Conservation (phyloP, 2,797 vertebrate species). For the Neomorphus geoffroyi region DNA sequence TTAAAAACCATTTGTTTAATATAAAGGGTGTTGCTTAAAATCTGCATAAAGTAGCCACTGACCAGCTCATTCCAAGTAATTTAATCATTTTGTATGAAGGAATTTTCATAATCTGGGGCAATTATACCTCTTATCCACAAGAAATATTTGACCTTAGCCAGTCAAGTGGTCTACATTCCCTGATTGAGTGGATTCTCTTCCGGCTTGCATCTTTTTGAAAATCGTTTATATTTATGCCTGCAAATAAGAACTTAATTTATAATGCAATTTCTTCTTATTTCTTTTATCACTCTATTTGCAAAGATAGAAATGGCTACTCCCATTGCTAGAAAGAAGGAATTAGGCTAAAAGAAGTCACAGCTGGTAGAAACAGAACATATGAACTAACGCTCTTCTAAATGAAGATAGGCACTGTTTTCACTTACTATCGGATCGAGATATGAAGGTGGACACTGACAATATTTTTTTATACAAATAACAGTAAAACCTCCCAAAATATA, state of each 20-base stretch:
- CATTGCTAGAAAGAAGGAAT: neutral
- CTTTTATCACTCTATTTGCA: neutral
- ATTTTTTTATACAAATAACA: neutral
- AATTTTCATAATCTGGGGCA: neutral
- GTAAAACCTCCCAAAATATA: neutral
- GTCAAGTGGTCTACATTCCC: neutral
- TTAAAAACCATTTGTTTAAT: neutral
- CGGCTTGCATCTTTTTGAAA: neutral
- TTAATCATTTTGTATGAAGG: neutral
- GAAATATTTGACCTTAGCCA: neutral
- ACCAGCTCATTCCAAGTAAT: neutral
- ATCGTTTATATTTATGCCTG: neutral
- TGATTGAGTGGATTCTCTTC: neutral
- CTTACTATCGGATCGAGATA: neutral
- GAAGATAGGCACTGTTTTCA: neutral
- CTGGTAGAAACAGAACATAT: neutral
- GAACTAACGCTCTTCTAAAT: neutral
- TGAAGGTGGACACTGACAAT: neutral
- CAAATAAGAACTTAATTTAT: neutral
- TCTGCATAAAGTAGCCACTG: neutral
- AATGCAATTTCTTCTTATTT: neutral
- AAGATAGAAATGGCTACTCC: neutral
- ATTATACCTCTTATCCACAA: neutral
- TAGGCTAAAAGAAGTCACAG: neutral
- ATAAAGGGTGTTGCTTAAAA: neutral